Evolutionary conservation across 2,797 vertebrate genomes (phyloP).

Genomic region (Antennarius maculatus): DNA sequence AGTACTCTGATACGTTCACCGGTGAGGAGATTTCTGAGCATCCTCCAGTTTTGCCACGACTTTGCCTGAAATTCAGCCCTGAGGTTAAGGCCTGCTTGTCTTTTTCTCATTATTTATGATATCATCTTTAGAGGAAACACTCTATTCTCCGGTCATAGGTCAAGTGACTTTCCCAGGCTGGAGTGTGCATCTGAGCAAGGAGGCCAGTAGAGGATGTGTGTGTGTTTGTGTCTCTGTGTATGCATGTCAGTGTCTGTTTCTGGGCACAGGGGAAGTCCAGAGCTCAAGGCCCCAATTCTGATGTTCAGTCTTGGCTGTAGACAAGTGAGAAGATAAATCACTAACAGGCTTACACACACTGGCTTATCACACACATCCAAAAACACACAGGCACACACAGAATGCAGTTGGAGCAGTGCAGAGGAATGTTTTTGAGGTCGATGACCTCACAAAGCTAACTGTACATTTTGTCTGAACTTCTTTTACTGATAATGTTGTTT

Average conservation of each 20-base stretch:
- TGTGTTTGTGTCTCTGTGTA: constrained; percentile 23
- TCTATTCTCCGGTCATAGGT: constrained; percentile 73
- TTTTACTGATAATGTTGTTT: constrained; percentile 60
- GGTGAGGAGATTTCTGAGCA: constrained; percentile 34
- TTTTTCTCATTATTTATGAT: constrained; percentile 75
- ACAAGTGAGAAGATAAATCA: constrained; percentile 52
- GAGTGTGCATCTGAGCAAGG: constrained; percentile 71
- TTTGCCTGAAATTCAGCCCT: constrained; percentile 26
- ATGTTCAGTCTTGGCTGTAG: constrained; percentile 51
- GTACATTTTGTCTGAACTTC: constrained; percentile 54
- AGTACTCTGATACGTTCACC: constrained; percentile 38
- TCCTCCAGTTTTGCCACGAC: constrained; percentile 22
- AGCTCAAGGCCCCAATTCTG: constrained; percentile 54
- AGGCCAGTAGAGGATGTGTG: constrained; percentile 36
- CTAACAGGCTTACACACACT: constrained; percentile 50
- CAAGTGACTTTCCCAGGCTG: constrained; percentile 81
- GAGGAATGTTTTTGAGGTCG: constrained; percentile 67
- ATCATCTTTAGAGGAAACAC: constrained; percentile 76
- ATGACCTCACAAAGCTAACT: constrained; percentile 62
- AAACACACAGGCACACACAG: constrained; percentile 39
- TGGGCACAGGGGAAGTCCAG: constrained; percentile 64
- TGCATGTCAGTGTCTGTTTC: constrained; percentile 23
- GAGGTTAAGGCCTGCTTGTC: constrained; percentile 39
- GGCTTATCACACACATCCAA: constrained; percentile 31
- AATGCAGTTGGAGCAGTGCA: constrained; percentile 20